A percentile compares a stretch with the other conserved stretches of the same genome.
Evolutionary conservation across 2,888 invertebrate genomes (phyloP).

Genomic region (Encarsia formosa): DNA sequence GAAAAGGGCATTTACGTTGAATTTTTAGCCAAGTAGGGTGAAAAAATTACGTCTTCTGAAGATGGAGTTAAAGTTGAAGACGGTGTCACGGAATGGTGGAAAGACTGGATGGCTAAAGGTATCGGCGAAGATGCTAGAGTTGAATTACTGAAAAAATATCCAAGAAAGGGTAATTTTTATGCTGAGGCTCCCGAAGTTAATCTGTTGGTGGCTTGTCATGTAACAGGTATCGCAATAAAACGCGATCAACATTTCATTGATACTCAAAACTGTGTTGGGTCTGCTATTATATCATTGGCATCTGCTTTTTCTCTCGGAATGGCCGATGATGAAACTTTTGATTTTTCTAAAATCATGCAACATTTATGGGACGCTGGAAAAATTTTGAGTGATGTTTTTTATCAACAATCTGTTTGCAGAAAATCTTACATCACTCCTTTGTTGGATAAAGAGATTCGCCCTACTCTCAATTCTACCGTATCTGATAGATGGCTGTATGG

Average conservation of each 20-base stretch:
- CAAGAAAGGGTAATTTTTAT: background rate
- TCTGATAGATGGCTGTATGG: conserved; percentile 22
- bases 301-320: background rate
- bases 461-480: conserved; percentile 13
- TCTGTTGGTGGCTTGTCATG: background rate
- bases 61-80: background rate
- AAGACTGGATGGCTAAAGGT: background rate
- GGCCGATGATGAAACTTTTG: background rate
- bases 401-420: conserved; percentile 1
- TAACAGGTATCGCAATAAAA: background rate
- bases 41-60: background rate
- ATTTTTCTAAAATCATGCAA: background rate
- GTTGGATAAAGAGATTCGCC: conserved; percentile 11
- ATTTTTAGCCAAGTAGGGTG: background rate
- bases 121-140: background rate
- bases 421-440: conserved; percentile 18
- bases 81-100: conserved; percentile 8
- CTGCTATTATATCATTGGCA: background rate
- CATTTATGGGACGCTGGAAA: background rate
- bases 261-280: background rate
- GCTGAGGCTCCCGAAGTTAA: background rate
- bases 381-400: background rate
- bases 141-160: conserved; percentile 1
- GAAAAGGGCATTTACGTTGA: background rate
- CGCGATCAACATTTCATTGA: background rate